Base-by-base conservation (phyloP, 2,888 invertebrate genomes). In the Cerastis rubricosa region DNA sequence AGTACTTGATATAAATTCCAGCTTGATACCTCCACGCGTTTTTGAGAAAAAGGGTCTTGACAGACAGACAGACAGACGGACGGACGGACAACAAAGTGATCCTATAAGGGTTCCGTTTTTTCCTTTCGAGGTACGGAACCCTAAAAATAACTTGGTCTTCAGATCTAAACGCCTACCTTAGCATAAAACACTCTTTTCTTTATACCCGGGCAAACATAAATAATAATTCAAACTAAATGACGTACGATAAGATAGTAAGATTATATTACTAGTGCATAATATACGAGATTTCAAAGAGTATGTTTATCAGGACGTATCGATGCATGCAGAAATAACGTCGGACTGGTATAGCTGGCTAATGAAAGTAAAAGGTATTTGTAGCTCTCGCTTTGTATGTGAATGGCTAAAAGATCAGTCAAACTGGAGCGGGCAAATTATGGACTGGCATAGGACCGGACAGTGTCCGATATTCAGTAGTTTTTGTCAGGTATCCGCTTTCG, bases 241-340 rank as follows among this genome's bases (percentile, higher is more conserved):
- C 57, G 63, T 64, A 61, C 8, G n/a, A 64, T 51, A 43, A 43
- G 45, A 66, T 79, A 57, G 29, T 49, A 11, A 43, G 59, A 69
- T 73, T 70, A 59, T 82, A 84, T 68, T 71, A 84, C 78, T 14
- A 14, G 51, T 14, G 64, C 19, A 74, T 84, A 57, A 61, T 66
- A 66, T 49, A 22, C 8, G 64, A 71, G 47, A 69, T 75, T 71
- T 35, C 67, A 29, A 64, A 40, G 35, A 54, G 22, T 19, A 19
- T 61, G 72, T 49, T 83, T 72, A 83, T 78, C 61, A 70, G 84
- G n/a, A 49, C 84, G 66, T 66, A 47, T 54, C 70, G 35, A 57
- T 77, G 22, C 40, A 54, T 63, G 64, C 71, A 78, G 40, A 71
- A 83, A 61, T 77, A 75, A n/a, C 2, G 51, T 43, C 14, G 51